Conservation (phyloP, 2,797 vertebrate genomes). For the Falco novaeseelandiae region DNA sequence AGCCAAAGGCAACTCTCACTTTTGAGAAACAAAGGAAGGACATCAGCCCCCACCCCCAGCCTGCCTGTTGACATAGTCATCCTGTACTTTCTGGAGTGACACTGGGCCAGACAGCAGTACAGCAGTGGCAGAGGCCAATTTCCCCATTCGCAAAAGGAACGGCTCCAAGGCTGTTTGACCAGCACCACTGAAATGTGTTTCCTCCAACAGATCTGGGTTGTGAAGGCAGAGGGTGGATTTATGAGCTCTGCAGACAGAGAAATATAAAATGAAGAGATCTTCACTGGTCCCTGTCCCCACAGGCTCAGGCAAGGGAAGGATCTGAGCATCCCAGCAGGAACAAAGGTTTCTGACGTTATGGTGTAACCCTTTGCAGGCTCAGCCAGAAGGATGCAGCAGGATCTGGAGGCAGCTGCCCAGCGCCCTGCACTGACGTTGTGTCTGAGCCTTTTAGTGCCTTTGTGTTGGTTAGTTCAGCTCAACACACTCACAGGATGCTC, state of each 20-base stretch:
- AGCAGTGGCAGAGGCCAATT: not conserved
- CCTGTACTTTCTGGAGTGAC: not conserved
- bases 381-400: not conserved
- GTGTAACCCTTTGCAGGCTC: not conserved
- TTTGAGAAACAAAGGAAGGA: not conserved
- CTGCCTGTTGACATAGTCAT: not conserved
- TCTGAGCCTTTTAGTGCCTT: not conserved
- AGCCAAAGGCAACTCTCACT: not conserved
- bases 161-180: not conserved
- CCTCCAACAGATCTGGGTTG: accelerated
- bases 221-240: not conserved
- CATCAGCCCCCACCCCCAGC: not conserved
- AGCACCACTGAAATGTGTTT: not conserved
- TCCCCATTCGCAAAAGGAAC: not conserved
- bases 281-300: not conserved
- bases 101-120: not conserved
- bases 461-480: not conserved
- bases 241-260: not conserved
- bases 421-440: not conserved
- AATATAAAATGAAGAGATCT: not conserved
- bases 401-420: not conserved
- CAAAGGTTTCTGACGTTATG: not conserved
- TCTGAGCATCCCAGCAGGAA: not conserved
- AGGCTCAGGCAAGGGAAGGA: not conserved
- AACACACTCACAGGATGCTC: not conserved